Evolutionary conservation across 2,113 vertebrate genomes (phyloP).

Genomic region (Marcusenius ussheri): DNA sequence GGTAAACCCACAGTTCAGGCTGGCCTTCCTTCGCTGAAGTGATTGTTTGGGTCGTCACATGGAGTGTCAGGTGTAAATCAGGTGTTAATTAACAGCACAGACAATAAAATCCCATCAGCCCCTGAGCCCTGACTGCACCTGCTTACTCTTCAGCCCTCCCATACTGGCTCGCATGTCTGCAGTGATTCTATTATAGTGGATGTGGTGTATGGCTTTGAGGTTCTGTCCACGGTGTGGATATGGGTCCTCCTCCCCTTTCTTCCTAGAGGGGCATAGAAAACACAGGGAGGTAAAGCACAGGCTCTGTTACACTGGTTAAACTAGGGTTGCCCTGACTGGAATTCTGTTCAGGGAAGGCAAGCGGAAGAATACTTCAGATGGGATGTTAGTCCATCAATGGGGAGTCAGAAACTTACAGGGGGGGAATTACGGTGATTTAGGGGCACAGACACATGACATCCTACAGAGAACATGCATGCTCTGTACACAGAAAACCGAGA

Average conservation of each 20-base stretch:
- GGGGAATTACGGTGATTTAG: not conserved
- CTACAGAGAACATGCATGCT: not conserved
- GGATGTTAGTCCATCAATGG: not conserved
- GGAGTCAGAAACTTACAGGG: not conserved
- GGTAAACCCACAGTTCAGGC: not conserved
- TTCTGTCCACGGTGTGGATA: not conserved
- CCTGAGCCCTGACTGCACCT: not conserved
- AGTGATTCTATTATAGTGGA: not conserved
- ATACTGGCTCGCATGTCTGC: not conserved
- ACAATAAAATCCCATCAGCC: not conserved
- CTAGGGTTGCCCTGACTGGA: not conserved
- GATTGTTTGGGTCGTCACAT: not conserved
- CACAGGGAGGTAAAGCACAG: not conserved
- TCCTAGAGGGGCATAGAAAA: not conserved
- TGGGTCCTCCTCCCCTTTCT: not conserved
- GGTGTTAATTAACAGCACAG: not conserved
- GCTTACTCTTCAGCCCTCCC: not conserved
- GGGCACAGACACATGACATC: not conserved
- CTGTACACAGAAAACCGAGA: not conserved
- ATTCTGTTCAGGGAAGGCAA: not conserved
- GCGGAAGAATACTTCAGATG: not conserved
- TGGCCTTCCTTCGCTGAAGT: not conserved
- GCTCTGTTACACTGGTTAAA: not conserved
- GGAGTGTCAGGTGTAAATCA: conserved; percentile 5
- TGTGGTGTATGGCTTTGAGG: not conserved